These are phyloP conservation scores for Nomia melanderi DNA, from an alignment of 1,140 invertebrate genomes.

Conservation along the genomic window DNA sequence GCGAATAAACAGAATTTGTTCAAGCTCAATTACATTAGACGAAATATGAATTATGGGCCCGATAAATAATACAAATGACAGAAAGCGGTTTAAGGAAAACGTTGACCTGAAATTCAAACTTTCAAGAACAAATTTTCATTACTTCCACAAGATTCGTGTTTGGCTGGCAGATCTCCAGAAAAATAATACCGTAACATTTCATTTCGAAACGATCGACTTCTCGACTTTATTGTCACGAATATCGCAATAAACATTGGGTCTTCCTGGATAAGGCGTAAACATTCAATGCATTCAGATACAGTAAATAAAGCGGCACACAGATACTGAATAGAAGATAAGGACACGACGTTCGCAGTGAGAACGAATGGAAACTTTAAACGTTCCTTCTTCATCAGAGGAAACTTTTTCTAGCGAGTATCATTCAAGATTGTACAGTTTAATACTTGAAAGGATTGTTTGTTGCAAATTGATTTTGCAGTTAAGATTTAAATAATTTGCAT, in stretches of 20 bases:
- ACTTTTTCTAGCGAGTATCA: no score
- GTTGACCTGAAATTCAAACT: conserved; percentile 52
- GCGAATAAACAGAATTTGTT: no score
- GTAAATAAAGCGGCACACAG: not conserved
- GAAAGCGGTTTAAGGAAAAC: not conserved
- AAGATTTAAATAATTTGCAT: no score
- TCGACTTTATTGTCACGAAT: conserved; percentile 45
- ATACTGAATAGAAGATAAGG: not conserved
- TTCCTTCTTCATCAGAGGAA: no score
- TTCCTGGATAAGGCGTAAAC: not conserved
- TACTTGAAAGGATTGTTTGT: no score
- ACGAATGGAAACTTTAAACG: no score
- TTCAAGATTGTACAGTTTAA: no score
- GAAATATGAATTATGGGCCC: no score
- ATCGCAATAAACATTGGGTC: conserved; percentile 29
- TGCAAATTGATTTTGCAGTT: no score
- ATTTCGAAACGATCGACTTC: conserved; percentile 47
- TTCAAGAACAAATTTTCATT: conserved; percentile 57
- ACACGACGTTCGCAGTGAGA: no score
- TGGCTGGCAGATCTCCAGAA: conserved; percentile 52
- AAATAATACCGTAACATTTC: conserved; percentile 69
- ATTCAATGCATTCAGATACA: not conserved
- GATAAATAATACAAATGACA: conserved; percentile 14
- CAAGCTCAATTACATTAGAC: no score
- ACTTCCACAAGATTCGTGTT: conserved; percentile 43